These are phyloP conservation scores for Tetragnatha versicolor DNA, from an alignment of 1,140 invertebrate genomes.

Conservation along the genomic window DNA sequence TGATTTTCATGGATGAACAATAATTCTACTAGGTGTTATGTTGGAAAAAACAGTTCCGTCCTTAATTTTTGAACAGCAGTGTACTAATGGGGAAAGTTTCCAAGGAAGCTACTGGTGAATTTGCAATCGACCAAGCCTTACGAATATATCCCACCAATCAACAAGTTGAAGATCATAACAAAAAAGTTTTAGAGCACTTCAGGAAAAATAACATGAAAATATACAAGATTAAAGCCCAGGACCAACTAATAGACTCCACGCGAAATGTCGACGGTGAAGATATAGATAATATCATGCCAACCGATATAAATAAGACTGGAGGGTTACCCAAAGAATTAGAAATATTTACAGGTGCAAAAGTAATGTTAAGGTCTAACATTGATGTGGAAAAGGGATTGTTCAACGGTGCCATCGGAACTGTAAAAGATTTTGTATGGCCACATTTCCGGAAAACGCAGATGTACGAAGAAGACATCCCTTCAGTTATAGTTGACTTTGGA, in stretches of 20 bases:
- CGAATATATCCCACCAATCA: constrained; percentile 51
- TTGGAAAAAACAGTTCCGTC: too few species aligned
- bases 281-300: constrained; percentile 28
- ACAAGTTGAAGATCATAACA: constrained; percentile 47
- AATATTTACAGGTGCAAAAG: constrained; percentile 37
- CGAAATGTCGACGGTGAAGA: constrained; percentile 36
- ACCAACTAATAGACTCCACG: constrained; percentile 29
- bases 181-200: constrained; percentile 36
- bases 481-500: constrained; percentile 12
- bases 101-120: too few species aligned
- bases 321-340: constrained; percentile 48
- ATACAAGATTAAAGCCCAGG: constrained; percentile 40
- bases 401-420: constrained; percentile 61
- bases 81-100: too few species aligned
- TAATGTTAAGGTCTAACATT: constrained; percentile 62
- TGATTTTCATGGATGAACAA: too few species aligned
- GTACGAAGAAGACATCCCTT: constrained; percentile 21
- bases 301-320: constrained; percentile 50
- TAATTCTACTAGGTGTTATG: too few species aligned
- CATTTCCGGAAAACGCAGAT: constrained; percentile 48
- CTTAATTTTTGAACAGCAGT: too few species aligned
- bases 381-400: constrained; percentile 61
- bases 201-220: constrained; percentile 23
- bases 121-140: constrained; percentile 48
- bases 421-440: constrained; percentile 60